Evolutionary conservation across 2,888 invertebrate species (phyloP).

Genomic region (Eupithecia subfuscata): DNA sequence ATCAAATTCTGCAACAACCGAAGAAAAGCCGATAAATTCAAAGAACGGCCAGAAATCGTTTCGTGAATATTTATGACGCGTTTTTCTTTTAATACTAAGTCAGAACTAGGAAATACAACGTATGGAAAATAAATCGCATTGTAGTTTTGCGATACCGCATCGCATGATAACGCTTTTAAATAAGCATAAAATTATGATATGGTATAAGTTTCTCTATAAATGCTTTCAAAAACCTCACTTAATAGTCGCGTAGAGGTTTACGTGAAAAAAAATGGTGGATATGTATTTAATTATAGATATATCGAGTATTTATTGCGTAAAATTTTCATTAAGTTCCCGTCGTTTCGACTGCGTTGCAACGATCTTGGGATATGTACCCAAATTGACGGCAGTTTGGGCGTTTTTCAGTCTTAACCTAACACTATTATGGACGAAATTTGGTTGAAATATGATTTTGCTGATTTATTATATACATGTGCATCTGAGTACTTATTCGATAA

Average conservation of each 20-base stretch:
- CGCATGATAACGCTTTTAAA: neutral
- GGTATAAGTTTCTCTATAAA: neutral
- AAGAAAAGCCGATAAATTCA: neutral
- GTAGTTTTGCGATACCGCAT: neutral
- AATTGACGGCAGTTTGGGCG: neutral
- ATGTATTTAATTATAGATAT: neutral
- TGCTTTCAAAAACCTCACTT: neutral
- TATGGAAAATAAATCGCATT: neutral
- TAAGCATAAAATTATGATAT: neutral
- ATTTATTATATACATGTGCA: neutral
- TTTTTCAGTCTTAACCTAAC: neutral
- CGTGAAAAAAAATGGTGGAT: neutral
- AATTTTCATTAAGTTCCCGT: neutral
- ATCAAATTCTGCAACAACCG: neutral
- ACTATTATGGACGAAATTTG: slow-evolving; percentile 3
- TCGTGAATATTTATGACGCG: neutral
- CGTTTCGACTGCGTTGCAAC: neutral
- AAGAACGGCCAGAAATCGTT: neutral
- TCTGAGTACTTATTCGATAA: neutral
- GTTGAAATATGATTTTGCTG: neutral
- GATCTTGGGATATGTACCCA: neutral
- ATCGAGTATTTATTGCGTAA: neutral
- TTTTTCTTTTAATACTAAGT: neutral
- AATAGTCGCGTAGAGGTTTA: neutral
- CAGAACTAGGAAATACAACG: no score